Evolutionary conservation across 2,797 vertebrate species (phyloP).

Genomic region (Hipposideros larvatus): DNA sequence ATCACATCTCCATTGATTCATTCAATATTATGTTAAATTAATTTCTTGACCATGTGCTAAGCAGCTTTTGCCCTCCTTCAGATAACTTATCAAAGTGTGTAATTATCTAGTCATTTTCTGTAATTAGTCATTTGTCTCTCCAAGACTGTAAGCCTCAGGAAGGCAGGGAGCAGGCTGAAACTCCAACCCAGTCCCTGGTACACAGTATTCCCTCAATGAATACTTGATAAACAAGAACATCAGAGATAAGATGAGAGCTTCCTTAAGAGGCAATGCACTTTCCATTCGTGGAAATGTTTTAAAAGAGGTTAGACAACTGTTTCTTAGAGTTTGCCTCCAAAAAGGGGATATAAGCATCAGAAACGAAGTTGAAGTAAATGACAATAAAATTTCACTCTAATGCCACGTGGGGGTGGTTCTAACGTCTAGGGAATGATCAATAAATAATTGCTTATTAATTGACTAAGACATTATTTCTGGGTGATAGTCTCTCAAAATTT

Average conservation of each 20-base stretch:
- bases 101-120: not conserved
- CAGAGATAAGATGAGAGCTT: not conserved
- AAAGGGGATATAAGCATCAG: not conserved
- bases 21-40: not conserved
- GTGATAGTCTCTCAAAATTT: not conserved
- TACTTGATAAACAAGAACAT: not conserved
- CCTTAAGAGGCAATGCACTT: not conserved
- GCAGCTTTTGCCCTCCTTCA: not conserved
- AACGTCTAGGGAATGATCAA: not conserved
- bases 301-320: not conserved
- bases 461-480: not conserved
- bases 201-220: not conserved
- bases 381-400: not conserved
- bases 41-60: not conserved
- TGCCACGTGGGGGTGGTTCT: not conserved
- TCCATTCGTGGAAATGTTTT: not conserved
- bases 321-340: not conserved
- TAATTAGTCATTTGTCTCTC: not conserved
- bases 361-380: constrained; percentile 35
- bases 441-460: not conserved
- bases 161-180: not conserved
- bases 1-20: not conserved
- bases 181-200: not conserved
- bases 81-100: not conserved
- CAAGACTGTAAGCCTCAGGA: not conserved